phyloP scores from a whole-genome alignment of 2,113 vertebrate species.

The Pipra filicauda region DNA sequence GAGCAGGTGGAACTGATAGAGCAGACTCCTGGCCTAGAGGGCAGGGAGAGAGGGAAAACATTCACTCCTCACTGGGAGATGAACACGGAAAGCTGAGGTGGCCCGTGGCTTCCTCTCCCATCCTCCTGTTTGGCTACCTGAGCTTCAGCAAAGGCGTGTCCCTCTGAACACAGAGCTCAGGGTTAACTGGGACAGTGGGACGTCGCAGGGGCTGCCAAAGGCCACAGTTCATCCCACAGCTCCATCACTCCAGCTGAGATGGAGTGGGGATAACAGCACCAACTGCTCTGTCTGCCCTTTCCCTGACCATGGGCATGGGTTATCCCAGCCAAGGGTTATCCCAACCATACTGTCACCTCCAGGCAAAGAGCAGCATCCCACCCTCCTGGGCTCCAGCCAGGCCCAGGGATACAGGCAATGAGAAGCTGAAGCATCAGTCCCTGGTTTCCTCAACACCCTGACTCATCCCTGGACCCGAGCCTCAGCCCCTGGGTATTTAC shows the following conservation, averaged over 20 bases:
- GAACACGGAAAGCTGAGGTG: rapidly evolving
- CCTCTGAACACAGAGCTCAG: neutral
- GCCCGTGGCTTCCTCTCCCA: neutral
- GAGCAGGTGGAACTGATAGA: slow-evolving; percentile 94
- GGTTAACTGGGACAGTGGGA: neutral
- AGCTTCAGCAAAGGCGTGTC: neutral
- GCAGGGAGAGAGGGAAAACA: neutral
- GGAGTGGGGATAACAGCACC: rapidly evolving
- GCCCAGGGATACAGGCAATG: neutral
- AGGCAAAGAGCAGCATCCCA: neutral
- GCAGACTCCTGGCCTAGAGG: slow-evolving; percentile 89
- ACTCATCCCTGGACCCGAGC: neutral
- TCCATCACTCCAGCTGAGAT: rapidly evolving
- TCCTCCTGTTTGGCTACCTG: neutral
- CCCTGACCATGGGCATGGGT: neutral
- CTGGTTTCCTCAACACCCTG: neutral
- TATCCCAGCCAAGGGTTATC: neutral
- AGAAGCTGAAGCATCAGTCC: neutral
- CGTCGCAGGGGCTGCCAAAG: neutral
- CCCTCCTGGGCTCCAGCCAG: neutral
- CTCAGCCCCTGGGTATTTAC: slow-evolving; percentile 52
- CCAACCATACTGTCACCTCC: neutral
- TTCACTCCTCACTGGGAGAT: neutral
- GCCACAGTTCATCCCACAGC: neutral
- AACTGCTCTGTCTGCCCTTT: neutral